phyloP scores from a whole-genome alignment of 2,113 vertebrate genomes.

The Dicrurus megarhynchus region DNA sequence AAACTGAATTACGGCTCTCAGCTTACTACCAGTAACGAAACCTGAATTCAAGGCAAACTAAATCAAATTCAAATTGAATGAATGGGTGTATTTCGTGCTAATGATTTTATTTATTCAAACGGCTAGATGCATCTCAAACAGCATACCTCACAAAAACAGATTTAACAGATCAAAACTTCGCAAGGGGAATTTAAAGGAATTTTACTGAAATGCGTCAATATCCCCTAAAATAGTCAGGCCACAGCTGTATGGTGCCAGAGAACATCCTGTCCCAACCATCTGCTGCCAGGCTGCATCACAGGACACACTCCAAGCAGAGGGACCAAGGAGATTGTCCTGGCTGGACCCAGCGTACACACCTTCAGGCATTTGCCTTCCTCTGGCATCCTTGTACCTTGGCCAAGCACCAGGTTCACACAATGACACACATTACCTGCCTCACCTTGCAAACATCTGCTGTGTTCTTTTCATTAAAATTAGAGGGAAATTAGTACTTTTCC shows the following conservation, averaged over 20 bases:
- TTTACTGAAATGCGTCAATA: neutral
- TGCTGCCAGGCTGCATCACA: neutral
- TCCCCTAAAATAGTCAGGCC: neutral
- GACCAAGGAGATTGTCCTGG: neutral
- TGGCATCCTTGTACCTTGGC: neutral
- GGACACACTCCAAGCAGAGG: rapidly evolving
- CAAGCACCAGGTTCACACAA: neutral
- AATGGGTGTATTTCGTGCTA: neutral
- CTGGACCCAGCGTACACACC: rapidly evolving
- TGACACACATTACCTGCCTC: neutral
- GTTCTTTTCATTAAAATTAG: neutral
- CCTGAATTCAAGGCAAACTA: neutral
- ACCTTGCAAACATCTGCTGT: neutral
- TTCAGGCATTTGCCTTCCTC: neutral
- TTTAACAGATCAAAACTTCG: neutral
- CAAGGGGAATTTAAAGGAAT: neutral
- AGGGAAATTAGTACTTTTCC: neutral
- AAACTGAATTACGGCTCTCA: neutral
- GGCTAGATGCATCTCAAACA: neutral
- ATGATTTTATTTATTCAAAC: neutral
- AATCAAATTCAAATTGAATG: neutral
- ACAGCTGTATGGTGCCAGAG: neutral
- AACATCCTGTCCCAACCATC: neutral
- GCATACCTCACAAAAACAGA: neutral
- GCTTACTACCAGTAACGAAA: neutral